Evolutionary conservation across 2,888 invertebrate species (phyloP).

Genomic region (Uropetala carovei): DNA sequence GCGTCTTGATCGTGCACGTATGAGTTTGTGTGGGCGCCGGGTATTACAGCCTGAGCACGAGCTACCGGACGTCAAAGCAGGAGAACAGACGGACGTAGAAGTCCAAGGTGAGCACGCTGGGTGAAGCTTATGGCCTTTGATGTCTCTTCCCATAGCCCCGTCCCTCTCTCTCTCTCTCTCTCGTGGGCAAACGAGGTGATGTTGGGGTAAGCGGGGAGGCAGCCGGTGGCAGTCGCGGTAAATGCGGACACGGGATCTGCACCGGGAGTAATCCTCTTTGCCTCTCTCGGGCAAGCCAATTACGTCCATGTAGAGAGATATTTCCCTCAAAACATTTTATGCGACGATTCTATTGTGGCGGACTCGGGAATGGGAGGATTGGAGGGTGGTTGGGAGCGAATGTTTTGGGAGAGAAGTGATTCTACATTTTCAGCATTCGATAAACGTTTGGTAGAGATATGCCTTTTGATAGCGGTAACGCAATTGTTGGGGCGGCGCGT

Average conservation of each 20-base stretch:
- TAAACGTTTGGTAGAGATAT: conserved; percentile 1
- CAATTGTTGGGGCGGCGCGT: background rate
- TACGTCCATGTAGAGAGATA: conserved; percentile 42
- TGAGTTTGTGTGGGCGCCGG: background rate
- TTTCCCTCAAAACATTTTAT: conserved; percentile 47
- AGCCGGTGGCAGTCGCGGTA: conserved; percentile 4
- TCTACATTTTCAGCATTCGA: conserved; percentile 29
- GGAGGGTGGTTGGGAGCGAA: background rate
- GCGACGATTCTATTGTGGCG: conserved; percentile 45
- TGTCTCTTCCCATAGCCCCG: too few species aligned
- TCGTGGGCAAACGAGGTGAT: background rate
- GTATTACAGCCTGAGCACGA: background rate
- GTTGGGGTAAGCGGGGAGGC: conserved; percentile 34
- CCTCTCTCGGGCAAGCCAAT: conserved; percentile 47
- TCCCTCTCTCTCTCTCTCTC: background rate
- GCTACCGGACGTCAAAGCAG: background rate
- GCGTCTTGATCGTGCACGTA: background rate
- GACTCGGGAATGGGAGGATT: background rate
- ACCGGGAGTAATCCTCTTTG: conserved; percentile 50
- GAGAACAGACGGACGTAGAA: background rate
- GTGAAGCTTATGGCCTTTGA: conserved; percentile 51
- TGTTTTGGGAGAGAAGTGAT: background rate
- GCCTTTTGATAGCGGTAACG: conserved; percentile 16
- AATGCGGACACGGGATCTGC: background rate
- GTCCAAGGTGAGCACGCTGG: conserved; percentile 18